These are phyloP conservation scores for Hemibagrus wyckioides DNA, from an alignment of 2,113 vertebrate genomes.

Conservation along the genomic window DNA sequence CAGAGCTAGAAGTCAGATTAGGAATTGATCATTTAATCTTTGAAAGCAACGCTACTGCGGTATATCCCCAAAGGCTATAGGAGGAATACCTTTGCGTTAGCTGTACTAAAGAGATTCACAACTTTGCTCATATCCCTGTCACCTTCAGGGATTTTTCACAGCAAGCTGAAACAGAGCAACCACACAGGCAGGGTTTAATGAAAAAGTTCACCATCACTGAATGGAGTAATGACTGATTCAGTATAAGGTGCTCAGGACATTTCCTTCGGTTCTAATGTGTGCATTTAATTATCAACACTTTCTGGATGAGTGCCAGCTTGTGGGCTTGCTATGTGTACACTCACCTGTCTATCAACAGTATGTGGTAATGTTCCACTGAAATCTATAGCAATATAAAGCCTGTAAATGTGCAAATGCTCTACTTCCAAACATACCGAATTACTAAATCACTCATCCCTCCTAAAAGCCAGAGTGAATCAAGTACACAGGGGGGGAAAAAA, in stretches of 20 bases:
- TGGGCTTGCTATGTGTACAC: background rate
- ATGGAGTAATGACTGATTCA: background rate
- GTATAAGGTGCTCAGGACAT: background rate
- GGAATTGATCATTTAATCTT: constrained; percentile 57
- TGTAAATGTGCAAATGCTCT: background rate
- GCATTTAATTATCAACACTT: background rate
- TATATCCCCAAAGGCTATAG: constrained; percentile 48
- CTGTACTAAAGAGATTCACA: constrained; percentile 53
- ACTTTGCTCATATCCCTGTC: constrained; percentile 35
- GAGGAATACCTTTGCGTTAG: constrained; percentile 62
- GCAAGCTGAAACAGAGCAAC: constrained; percentile 32
- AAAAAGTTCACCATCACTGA: background rate
- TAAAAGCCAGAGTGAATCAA: background rate
- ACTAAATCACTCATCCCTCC: constrained; percentile 13
- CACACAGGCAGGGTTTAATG: background rate
- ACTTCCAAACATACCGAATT: constrained; percentile 14
- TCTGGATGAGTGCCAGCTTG: background rate
- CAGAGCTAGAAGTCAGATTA: constrained; percentile 62
- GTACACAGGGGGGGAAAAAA: background rate
- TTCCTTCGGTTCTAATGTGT: background rate
- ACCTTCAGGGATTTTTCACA: constrained; percentile 17
- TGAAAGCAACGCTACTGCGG: constrained; percentile 36
- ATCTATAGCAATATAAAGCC: background rate
- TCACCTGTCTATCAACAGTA: background rate
- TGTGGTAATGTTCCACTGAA: background rate